Evolutionary conservation across 1,140 invertebrate species (phyloP), one percentile per base, ranked within the genome.

Genomic region (Drosophila melanica): DNA sequence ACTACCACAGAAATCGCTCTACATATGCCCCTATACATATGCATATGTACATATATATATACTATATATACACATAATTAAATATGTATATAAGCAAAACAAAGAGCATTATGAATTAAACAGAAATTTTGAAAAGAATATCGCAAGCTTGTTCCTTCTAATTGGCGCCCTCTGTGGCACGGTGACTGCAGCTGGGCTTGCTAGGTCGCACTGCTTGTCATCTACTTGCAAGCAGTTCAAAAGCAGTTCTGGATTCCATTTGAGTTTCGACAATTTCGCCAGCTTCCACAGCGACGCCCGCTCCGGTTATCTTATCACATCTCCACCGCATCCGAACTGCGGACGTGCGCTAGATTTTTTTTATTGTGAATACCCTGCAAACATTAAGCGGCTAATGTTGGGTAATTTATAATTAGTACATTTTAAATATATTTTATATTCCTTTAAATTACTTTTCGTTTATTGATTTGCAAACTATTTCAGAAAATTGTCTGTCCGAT

Each of bases 21-120:
- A 72, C 44, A 47, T 53, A 65, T 66, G 53, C 60, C 42, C 35
- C 39, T 20, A 27, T 8, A 54, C 18, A 55, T 27, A 39, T 16
- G 11, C 37, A 41, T 18, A 57, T 20, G 44, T 39, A 30, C 12
- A 30, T 20, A 45, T 10, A 59, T 10, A 59, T 1, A 59, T 7
- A 45, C 23, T 8, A 30, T 23, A 42, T 9, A 37, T 44, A 54
- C 55, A 62, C n/a, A 50, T 62, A 62, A 50, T 67, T 72, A 39
- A 59, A 59, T 72, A 67, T 72, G 57, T 73, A 73, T 62, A 73
- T 73, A 73, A 73, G 65, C 63, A 68, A 59, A 67, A 72, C 62
- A 73, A 68, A 60, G 48, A 68, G 70, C 64, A 73, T 67, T 73
- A 73, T 68, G 55, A 68, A 73, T 73, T 73, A 73, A 73, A 73